These are phyloP conservation scores for Hirtodrosophila duncani DNA, from an alignment of 2,888 invertebrate genomes.

Conservation along the genomic window DNA sequence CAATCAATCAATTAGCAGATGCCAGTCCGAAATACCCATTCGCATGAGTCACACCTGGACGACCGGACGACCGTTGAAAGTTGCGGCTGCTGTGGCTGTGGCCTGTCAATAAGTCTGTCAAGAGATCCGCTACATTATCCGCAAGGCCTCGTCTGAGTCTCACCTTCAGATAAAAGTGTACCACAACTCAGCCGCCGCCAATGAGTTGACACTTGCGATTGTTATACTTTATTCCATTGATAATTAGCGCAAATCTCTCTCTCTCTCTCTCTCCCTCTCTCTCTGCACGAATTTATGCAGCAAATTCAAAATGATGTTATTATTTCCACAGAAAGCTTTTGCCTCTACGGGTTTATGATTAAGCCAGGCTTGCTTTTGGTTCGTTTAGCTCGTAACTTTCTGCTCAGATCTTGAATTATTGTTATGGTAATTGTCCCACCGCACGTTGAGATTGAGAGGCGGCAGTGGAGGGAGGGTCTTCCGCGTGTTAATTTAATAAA, in stretches of 20 bases:
- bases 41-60: too few species aligned
- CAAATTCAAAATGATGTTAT: conserved; percentile 72
- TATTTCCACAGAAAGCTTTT: conserved; percentile 66
- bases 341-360: conserved; percentile 31
- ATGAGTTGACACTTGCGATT: conserved; percentile 13
- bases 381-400: conserved; percentile 35
- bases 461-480: conserved; percentile 28
- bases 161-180: conserved; percentile 27
- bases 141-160: conserved; percentile 38
- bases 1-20: conserved; percentile 67
- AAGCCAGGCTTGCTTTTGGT: conserved; percentile 22
- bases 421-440: conserved; percentile 60
- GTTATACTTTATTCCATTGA: conserved; percentile 59
- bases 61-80: conserved; percentile 40
- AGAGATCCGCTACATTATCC: conserved; percentile 41
- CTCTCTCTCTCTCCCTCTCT: too few species aligned
- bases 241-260: conserved; percentile 58
- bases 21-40: conserved; percentile 12
- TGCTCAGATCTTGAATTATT: conserved; percentile 60
- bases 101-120: conserved; percentile 65
- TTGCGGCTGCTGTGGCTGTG: conserved; percentile 43
- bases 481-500: conserved; percentile 65
- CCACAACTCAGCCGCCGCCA: conserved; percentile 9
- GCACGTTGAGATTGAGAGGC: conserved; percentile 16
- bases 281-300: conserved; percentile 64